phyloP scores from a whole-genome alignment of 1,140 invertebrate genomes.

The Drosophila truncata region DNA sequence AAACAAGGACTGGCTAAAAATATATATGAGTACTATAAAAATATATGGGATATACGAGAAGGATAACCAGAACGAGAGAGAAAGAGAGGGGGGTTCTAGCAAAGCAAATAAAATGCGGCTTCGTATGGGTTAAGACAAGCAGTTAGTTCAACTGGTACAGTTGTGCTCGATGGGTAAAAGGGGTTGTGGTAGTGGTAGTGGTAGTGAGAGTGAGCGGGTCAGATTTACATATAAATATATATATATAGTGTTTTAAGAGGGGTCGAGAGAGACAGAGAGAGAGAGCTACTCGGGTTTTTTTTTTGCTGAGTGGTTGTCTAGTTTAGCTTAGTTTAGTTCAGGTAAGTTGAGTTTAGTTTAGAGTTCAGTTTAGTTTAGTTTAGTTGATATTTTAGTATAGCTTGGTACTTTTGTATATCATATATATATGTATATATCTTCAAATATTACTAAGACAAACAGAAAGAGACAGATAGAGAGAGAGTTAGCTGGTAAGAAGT shows the following conservation, averaged over 20 bases:
- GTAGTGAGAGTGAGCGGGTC: not conserved
- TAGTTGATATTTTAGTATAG: conserved; percentile 52
- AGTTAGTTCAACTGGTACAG: conserved; percentile 29
- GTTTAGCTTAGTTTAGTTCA: conserved; percentile 45
- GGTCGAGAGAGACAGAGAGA: not conserved
- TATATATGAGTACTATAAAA: conserved; percentile 19
- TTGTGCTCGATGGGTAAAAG: conserved; percentile 9
- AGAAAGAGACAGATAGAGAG: conserved; percentile 24
- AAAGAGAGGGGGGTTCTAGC: not conserved
- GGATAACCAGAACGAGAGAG: not conserved
- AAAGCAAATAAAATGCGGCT: conserved; percentile 35
- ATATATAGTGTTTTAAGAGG: not conserved
- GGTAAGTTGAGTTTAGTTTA: conserved; percentile 13
- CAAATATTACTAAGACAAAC: conserved; percentile 57
- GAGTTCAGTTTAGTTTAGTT: conserved; percentile 48
- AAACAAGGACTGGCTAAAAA: conserved; percentile 19
- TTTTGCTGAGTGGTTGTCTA: conserved; percentile 50
- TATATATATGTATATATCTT: conserved; percentile 68
- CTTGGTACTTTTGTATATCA: conserved; percentile 49
- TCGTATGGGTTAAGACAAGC: conserved; percentile 29
- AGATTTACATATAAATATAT: not conserved
- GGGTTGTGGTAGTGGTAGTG: not conserved
- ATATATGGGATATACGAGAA: conserved; percentile 14
- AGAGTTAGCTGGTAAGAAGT: conserved; percentile 31
- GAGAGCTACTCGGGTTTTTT: too few species aligned